Conservation (phyloP, 2,888 invertebrate species). For the Scaptomyza cyrtandrae region DNA sequence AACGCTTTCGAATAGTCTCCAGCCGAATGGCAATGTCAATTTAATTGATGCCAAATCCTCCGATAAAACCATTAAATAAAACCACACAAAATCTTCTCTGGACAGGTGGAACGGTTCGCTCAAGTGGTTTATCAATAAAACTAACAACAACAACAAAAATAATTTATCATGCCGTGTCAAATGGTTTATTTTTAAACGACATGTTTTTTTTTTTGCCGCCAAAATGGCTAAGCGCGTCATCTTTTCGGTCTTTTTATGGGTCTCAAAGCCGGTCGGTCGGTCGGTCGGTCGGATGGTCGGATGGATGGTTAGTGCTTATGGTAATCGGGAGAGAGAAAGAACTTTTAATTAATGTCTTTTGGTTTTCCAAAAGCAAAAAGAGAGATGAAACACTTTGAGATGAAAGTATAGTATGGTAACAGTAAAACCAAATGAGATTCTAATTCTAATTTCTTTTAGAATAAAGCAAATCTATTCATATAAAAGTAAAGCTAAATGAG, state of each 20-base stretch:
- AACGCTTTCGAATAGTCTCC: slow-evolving; percentile 8
- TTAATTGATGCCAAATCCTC: slow-evolving; percentile 28
- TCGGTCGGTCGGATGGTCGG: slow-evolving; percentile 6
- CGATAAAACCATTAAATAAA: neutral
- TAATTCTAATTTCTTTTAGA: too few species aligned
- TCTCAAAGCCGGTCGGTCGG: slow-evolving; percentile 15
- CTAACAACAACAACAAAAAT: slow-evolving; percentile 19
- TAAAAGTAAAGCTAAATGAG: too few species aligned
- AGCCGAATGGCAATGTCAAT: slow-evolving; percentile 7
- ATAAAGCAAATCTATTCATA: too few species aligned
- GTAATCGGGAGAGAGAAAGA: slow-evolving; percentile 27
- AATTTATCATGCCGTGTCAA: slow-evolving; percentile 50
- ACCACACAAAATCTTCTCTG: neutral
- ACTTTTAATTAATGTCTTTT: slow-evolving; percentile 69
- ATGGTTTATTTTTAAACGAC: slow-evolving; percentile 1
- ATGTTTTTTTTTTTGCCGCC: neutral
- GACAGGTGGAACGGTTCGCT: slow-evolving; percentile 28
- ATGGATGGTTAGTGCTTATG: slow-evolving; percentile 43
- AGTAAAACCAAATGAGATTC: too few species aligned
- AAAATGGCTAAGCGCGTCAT: slow-evolving; percentile 51
- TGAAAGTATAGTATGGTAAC: neutral
- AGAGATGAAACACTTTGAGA: neutral
- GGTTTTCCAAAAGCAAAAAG: slow-evolving; percentile 49
- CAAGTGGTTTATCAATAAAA: slow-evolving; percentile 42
- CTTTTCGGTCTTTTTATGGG: slow-evolving; percentile 24